Evolutionary conservation across 2,797 vertebrate genomes (phyloP), one percentile per base, ranked within the genome.

Genomic region (Sebastes paucispinis): DNA sequence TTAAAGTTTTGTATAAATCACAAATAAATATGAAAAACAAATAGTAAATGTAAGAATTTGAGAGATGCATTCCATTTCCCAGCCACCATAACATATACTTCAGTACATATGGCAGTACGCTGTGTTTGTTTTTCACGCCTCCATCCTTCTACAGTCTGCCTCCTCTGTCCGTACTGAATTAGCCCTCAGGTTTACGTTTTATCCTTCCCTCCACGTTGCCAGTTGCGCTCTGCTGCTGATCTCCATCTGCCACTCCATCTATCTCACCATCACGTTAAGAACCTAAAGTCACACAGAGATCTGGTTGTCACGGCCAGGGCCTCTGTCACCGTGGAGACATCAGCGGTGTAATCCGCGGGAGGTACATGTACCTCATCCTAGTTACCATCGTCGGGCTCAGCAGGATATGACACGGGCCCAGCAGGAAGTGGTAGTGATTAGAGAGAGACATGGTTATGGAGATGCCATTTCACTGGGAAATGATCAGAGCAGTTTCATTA

Each of bases 371-470:
- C 82, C 90, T 90, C 88, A 69, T 87, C 77, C 91, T 91, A 86
- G 93, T 94, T 91, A 91, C 87, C 39, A 74, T 80, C 79, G 20
- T 73, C 24, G n/a, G 73, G 75, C 93, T 87, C 91, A 39, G 92
- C 90, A 88, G 92, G 93, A 90, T 86, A 43, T 90, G 92, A 91
- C 92, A 90, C 73, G 6, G 78, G 63, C 92, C 86, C 93, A 91
- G 92, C 92, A 85, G 92, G 93, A 91, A 79, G 77, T 75, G 71
- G 29, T 65, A 50, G 91, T 93, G 90, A 95, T 94, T 92, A 94
- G 72, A 87, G 85, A n/a, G 29, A 43, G 72, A 82, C 69, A 36
- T 39, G 68, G 80, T 75, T 90, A 87, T 90, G 80, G 73, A 90
- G 80, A 92, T 89, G 88, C 88, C 75, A 81, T 89, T 87, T 90